A percentile compares a stretch with the other conserved stretches of the same genome.
Evolutionary conservation across 1,140 invertebrate species (phyloP).

Genomic region (Drosophila pruinosa): DNA sequence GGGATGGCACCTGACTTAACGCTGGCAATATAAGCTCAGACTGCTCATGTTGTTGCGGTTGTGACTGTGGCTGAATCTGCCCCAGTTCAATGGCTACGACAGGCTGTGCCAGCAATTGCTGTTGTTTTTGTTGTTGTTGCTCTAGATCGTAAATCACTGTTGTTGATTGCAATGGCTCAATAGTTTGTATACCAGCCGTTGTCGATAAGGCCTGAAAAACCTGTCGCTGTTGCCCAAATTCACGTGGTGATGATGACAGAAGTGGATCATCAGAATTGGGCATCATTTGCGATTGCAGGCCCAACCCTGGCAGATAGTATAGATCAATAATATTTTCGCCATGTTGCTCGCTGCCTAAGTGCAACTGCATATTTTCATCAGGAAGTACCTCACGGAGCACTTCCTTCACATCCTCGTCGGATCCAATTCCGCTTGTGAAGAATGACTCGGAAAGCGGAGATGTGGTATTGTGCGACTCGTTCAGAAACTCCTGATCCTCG

Average conservation of each 20-base stretch:
- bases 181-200: not conserved
- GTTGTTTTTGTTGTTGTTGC: conserved; percentile 39
- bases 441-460: conserved; percentile 91
- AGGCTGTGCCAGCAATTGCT: conserved; percentile 22
- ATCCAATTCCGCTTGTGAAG: conserved; percentile 93
- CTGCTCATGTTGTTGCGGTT: conserved; percentile 40
- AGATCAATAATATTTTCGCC: conserved; percentile 80
- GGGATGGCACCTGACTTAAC: conserved; percentile 44
- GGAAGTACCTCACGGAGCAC: conserved; percentile 91
- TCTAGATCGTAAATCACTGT: conserved; percentile 15
- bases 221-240: conserved; percentile 86
- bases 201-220: not conserved
- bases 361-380: conserved; percentile 85
- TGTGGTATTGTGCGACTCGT: conserved; percentile 86
- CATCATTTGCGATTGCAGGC: conserved; percentile 90
- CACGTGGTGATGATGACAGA: conserved; percentile 90
- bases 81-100: conserved; percentile 15
- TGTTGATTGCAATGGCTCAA: conserved; percentile 1
- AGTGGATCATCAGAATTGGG: conserved; percentile 92
- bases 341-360: conserved; percentile 64
- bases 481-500: conserved; percentile 83
- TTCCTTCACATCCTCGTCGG: conserved; percentile 92
- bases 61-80: conserved; percentile 11
- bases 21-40: conserved; percentile 56
- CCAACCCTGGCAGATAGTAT: conserved; percentile 77